phyloP scores from a whole-genome alignment of 2,888 invertebrate species.

The Luffia ferchaultella region DNA sequence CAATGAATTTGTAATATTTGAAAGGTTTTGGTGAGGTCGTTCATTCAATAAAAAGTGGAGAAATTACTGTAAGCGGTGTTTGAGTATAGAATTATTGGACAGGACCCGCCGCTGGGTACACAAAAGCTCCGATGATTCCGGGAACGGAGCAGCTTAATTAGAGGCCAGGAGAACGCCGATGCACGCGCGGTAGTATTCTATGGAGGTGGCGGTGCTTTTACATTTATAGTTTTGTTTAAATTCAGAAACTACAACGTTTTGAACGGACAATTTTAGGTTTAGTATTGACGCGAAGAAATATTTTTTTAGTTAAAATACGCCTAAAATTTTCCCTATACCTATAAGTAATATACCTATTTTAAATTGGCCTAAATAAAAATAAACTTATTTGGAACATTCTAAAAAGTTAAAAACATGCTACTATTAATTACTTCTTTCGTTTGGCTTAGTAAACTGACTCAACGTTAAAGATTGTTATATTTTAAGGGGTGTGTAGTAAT shows the following conservation, averaged over 20 bases:
- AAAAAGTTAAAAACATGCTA: not conserved
- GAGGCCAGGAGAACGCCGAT: constrained; percentile 10
- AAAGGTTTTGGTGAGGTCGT: no score
- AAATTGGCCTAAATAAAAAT: not conserved
- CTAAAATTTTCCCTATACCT: not conserved
- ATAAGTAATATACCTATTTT: not conserved
- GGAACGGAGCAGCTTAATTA: constrained; percentile 16
- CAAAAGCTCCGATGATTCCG: constrained; percentile 23
- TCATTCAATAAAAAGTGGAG: no score
- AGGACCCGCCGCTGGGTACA: no score
- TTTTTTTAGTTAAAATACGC: not conserved
- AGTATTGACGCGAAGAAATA: not conserved
- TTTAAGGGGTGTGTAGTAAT: no score
- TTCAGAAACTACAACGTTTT: not conserved
- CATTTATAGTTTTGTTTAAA: no score
- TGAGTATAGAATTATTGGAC: no score
- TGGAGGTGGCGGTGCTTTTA: not conserved
- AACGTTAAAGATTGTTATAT: no score
- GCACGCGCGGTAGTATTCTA: no score
- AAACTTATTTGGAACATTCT: not conserved
- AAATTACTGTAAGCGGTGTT: no score
- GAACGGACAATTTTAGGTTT: not conserved
- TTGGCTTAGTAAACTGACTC: not conserved
- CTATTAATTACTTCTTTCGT: not conserved
- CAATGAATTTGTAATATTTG: no score